These are phyloP conservation scores for Nymphalis urticae DNA, from an alignment of 2,888 invertebrate genomes.

Conservation along the genomic window DNA sequence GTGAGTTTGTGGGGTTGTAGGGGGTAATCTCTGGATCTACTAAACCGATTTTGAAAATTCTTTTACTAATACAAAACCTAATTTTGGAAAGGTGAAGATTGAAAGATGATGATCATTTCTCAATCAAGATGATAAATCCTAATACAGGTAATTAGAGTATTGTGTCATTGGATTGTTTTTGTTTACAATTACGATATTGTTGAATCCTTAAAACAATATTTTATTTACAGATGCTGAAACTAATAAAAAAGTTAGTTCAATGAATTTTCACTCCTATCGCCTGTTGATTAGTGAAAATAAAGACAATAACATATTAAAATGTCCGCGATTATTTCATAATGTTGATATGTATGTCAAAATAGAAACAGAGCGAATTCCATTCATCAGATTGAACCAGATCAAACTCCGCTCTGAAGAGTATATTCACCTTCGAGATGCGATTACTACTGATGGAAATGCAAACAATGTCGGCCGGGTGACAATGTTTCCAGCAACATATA, in stretches of 20 bases:
- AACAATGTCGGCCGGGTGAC: slow-evolving; percentile 44
- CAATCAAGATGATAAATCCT: slow-evolving; percentile 39
- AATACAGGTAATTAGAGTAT: slow-evolving; percentile 34
- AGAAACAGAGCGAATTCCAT: slow-evolving; percentile 41
- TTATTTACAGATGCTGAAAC: slow-evolving; percentile 39
- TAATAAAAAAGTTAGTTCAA: slow-evolving; percentile 39
- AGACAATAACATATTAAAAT: slow-evolving; percentile 41
- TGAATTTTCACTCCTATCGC: slow-evolving; percentile 43
- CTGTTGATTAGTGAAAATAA: slow-evolving; percentile 41
- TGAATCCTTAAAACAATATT: slow-evolving; percentile 27
- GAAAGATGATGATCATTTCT: slow-evolving; percentile 41
- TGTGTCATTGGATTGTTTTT: slow-evolving; percentile 28
- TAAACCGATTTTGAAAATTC: too few species aligned
- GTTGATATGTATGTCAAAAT: slow-evolving; percentile 41
- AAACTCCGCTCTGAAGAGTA: slow-evolving; percentile 44
- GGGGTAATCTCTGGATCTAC: too few species aligned
- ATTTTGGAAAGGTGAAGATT: slow-evolving; percentile 44
- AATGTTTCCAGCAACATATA: slow-evolving; percentile 48
- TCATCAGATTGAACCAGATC: slow-evolving; percentile 40
- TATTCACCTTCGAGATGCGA: slow-evolving; percentile 43
- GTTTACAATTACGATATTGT: slow-evolving; percentile 30
- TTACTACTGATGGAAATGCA: slow-evolving; percentile 43
- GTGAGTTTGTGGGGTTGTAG: too few species aligned
- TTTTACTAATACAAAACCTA: too few species aligned
- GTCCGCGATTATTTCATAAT: slow-evolving; percentile 39